Evolutionary conservation across 2,797 vertebrate genomes (phyloP), one percentile per base, ranked within the genome.

Genomic region (Vultur gryphus): DNA sequence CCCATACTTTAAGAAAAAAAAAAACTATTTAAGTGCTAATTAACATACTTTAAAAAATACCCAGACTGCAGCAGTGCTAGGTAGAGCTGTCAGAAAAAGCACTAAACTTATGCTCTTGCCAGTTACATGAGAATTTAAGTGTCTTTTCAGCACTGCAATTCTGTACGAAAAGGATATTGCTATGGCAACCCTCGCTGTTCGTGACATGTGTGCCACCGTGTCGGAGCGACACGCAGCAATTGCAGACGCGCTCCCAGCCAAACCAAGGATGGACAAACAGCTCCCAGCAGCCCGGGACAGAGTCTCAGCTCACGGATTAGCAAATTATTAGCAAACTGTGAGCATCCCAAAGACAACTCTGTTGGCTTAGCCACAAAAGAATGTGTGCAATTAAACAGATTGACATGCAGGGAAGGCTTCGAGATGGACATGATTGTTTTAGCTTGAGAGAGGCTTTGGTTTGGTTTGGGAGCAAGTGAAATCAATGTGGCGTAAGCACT

Each of bases 71-170:
- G 86, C 90, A 89, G 90, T 18, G 62, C 88, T 93, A 89, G 92
- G 90, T 91, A 93, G 93, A 97, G 92, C 96, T 97, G 95, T 96
- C 95, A 97, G 92, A 95, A 95, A 95, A 95, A 96, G 94, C 95
- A 93, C 95, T 92, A 96, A 96, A 97, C 94, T 96, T 93, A 83
- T 93, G 82, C 91, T 96, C 87, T 91, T 89, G 84, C 93, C 95
- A 95, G 86, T 94, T 97, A 76, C 83, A 90, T 41, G 92, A 94
- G 93, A 85, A 95, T 90, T 87, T 83, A 95, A 97, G 96, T 95
- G 94, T 93, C 95, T 97, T 95, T 89, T 75, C 91, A 92, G 90
- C 78, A 16, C 77, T 85, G 94, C 78, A 89, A 51, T 71, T 94
- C 71, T 44, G 78, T 75, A 89, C 3, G 37, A 78, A 67, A 70